phyloP scores from a whole-genome alignment of 2,888 invertebrate genomes.

The Horisme vitalbata region DNA sequence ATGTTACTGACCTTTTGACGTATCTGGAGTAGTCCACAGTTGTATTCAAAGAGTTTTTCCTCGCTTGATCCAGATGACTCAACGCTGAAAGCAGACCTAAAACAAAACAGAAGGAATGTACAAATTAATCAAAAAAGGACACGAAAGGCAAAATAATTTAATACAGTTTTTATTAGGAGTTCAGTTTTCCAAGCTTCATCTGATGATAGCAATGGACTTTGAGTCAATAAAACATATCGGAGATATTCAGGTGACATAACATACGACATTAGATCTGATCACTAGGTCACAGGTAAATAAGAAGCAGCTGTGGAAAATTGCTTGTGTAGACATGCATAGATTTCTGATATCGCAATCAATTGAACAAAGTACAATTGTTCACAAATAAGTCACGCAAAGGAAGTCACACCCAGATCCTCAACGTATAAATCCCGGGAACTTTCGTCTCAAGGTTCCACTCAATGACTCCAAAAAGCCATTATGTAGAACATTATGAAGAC shows the following conservation, averaged over 20 bases:
- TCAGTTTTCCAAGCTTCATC: too few species aligned
- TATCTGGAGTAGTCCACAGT: slow-evolving; percentile 94
- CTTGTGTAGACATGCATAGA: too few species aligned
- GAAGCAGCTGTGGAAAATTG: too few species aligned
- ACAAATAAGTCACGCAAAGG: slow-evolving; percentile 48
- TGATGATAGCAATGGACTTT: too few species aligned
- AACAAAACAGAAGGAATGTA: slow-evolving; percentile 38
- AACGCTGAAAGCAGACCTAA: slow-evolving; percentile 75
- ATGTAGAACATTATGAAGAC: slow-evolving; percentile 71
- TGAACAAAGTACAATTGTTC: slow-evolving; percentile 21
- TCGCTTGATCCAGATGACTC: slow-evolving; percentile 77
- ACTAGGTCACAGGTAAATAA: too few species aligned
- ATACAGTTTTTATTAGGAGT: too few species aligned
- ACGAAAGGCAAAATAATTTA: too few species aligned
- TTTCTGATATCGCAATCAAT: too few species aligned
- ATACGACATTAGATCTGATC: too few species aligned
- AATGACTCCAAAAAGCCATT: slow-evolving; percentile 76
- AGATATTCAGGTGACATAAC: too few species aligned
- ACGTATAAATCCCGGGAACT: slow-evolving; percentile 69
- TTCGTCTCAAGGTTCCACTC: slow-evolving; percentile 72
- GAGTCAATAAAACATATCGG: too few species aligned
- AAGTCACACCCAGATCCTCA: slow-evolving; percentile 67
- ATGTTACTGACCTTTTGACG: slow-evolving; percentile 86
- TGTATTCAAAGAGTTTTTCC: slow-evolving; percentile 84
- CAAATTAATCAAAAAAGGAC: too few species aligned